phyloP scores from a whole-genome alignment of 2,113 vertebrate genomes.

The Hippocampus zosterae region DNA sequence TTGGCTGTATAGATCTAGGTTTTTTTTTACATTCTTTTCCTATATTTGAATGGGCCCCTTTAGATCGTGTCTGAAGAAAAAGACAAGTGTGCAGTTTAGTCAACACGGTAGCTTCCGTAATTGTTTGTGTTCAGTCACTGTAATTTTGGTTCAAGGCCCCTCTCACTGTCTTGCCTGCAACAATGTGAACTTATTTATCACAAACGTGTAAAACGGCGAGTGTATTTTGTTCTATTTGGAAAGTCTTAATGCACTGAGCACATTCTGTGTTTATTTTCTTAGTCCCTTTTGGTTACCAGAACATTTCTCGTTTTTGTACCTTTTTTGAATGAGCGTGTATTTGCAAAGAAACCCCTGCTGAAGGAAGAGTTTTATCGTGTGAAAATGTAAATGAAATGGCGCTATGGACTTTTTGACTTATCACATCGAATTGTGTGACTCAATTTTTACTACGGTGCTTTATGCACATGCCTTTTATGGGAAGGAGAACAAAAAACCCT shows the following conservation, averaged over 20 bases:
- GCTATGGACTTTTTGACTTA: conserved; percentile 55
- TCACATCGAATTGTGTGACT: conserved; percentile 49
- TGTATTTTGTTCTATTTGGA: conserved; percentile 47
- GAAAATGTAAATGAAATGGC: conserved; percentile 55
- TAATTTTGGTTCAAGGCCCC: conserved; percentile 44
- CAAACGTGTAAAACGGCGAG: conserved; percentile 45
- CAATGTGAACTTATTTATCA: conserved; percentile 68
- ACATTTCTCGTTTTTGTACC: conserved; percentile 33
- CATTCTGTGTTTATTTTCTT: conserved; percentile 54
- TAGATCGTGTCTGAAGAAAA: conserved; percentile 21
- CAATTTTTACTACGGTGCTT: conserved; percentile 63
- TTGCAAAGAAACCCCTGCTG: conserved; percentile 57
- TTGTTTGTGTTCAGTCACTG: conserved; percentile 55
- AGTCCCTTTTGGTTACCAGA: conserved; percentile 45
- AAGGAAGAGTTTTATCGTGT: conserved; percentile 65
- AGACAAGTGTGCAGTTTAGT: conserved; percentile 25
- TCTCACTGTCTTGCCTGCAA: conserved; percentile 63
- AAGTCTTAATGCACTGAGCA: conserved; percentile 72
- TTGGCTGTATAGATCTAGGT: neutral
- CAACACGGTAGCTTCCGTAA: conserved; percentile 22
- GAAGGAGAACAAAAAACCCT: conserved; percentile 44
- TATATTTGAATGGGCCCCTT: conserved; percentile 14
- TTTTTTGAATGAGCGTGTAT: conserved; percentile 22
- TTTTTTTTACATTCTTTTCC: conserved; percentile 1
- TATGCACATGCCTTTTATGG: conserved; percentile 64